Evolutionary conservation across 1,140 invertebrate genomes (phyloP), one percentile per base, ranked within the genome.

Genomic region (Drosophila tristis): DNA sequence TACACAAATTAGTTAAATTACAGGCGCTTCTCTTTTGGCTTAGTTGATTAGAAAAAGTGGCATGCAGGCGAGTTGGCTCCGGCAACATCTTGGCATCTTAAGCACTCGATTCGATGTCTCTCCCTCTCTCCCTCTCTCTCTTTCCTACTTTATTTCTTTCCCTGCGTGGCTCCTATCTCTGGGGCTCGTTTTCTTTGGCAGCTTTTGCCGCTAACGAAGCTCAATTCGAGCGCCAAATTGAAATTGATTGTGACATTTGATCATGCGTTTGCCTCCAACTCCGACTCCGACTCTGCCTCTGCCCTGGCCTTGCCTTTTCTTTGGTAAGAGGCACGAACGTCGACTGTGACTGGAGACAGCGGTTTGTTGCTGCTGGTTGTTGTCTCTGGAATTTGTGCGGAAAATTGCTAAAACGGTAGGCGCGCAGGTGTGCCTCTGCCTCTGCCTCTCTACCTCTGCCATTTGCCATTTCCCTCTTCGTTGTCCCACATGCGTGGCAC

Each of bases 191-290:
- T 75, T 72, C 72, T 72, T 75, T 72, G 77, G 80, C 64, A 65
- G 65, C 49, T 42, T 47, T 45, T 74, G 78, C 82, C 78, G 82
- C 82, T 87, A 87, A 87, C 84, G 84, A 87, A 87, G 84, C 85
- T 76, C 84, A 87, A 87, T 87, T 89, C 84, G 79, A 87, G 84
- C 85, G 84, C 84, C 84, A 89, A 89, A 89, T 89, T 89, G 84
- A 89, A 89, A 89, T 89, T 89, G 84, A 89, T 89, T 89, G 84
- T 89, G 84, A 89, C 84, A 89, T 89, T 89, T 89, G 84, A 89
- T 89, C 84, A 89, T 89, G 85, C 75, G 82, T 87, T 78, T 61
- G 57, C 50, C 45, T 58, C 20, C 20, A 1, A 20, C 20, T 20
- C 20, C 2, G 20, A 1, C 20, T 20, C 20, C 1, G 20, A 1